Evolutionary conservation across 2,113 vertebrate species (phyloP).

Genomic region (Corythaixoides concolor): DNA sequence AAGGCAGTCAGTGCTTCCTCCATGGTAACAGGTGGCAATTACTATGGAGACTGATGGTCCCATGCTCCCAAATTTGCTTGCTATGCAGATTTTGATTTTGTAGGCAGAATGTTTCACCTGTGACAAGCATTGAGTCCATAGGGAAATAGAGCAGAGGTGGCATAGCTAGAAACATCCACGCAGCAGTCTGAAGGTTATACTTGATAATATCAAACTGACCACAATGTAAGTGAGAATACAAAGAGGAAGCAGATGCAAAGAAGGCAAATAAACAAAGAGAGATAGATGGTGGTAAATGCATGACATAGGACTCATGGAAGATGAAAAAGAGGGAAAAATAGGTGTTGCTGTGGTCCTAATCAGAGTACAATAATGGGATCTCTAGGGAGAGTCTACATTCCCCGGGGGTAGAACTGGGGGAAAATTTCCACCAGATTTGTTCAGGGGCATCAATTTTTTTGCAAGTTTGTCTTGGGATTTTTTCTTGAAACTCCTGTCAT

Average conservation of each 20-base stretch:
- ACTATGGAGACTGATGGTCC: neutral
- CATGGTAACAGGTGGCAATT: neutral
- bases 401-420: neutral
- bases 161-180: neutral
- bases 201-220: neutral
- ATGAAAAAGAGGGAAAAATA: neutral
- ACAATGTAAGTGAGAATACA: neutral
- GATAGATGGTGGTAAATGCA: neutral
- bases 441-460: neutral
- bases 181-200: neutral
- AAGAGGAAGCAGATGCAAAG: neutral
- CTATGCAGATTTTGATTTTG: neutral
- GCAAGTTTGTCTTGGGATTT: neutral
- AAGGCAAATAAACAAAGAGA: neutral
- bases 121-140: neutral
- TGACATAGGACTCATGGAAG: neutral
- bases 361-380: neutral
- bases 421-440: neutral
- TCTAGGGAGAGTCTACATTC: neutral
- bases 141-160: neutral
- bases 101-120: neutral
- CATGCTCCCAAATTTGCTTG: neutral
- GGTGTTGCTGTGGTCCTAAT: neutral
- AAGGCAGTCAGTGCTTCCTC: neutral
- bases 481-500: neutral